A percentile compares a stretch with the other conserved stretches of the same genome.
Conservation (phyloP, 2,888 invertebrate genomes). For the Acanthosepion lycidas region DNA sequence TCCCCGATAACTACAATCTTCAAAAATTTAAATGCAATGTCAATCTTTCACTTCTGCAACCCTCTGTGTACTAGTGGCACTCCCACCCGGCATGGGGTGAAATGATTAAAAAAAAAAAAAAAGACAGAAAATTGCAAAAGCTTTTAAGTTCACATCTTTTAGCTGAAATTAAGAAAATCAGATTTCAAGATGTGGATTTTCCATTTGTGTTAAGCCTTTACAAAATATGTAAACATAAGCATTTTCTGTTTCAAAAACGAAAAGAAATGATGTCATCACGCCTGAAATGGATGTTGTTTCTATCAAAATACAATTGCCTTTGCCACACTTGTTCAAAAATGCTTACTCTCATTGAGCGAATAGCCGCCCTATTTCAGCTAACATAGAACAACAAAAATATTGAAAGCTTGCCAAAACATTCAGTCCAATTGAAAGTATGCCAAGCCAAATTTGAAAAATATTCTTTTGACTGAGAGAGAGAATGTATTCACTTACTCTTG, state of each 20-base stretch:
- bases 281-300: not conserved
- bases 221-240: not conserved
- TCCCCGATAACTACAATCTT: too few species aligned
- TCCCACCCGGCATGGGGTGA: too few species aligned
- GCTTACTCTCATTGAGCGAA: not conserved
- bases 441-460: constrained; percentile 33
- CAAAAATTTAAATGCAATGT: too few species aligned
- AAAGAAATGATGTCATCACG: not conserved
- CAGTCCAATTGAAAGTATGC: not conserved
- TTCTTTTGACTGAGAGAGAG: not conserved
- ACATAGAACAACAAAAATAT: not conserved
- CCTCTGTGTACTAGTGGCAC: too few species aligned
- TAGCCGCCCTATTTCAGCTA: not conserved
- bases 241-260: not conserved
- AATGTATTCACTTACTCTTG: not conserved
- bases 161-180: too few species aligned
- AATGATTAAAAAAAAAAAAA: too few species aligned
- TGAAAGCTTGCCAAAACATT: not conserved
- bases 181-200: too few species aligned
- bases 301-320: not conserved
- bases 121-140: too few species aligned
- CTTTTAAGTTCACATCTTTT: too few species aligned
- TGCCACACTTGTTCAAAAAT: not conserved
- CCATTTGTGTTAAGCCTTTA: not conserved
- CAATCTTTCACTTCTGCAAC: too few species aligned